A percentile compares a stretch with the other conserved stretches of the same genome.
Conservation (phyloP, 2,113 vertebrate species). For the Centropristis striata region DNA sequence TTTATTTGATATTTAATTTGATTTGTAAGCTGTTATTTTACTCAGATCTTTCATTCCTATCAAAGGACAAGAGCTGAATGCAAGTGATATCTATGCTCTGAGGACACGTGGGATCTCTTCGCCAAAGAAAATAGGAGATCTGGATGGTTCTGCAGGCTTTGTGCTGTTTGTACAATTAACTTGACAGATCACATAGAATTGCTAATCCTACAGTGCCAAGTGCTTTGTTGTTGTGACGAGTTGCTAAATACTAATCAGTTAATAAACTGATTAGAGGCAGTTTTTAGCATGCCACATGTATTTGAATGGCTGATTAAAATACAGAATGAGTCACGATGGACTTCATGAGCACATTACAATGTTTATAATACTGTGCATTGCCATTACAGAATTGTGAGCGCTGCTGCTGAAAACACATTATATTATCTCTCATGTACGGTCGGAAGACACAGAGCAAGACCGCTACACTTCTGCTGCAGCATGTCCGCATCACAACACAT, state of each 20-base stretch:
- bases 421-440: too few relatives aligned
- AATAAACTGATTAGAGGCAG: constrained; percentile 8
- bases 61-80: constrained; percentile 46
- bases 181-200: constrained; percentile 38
- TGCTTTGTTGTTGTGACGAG: neutral
- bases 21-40: constrained; percentile 58
- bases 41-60: constrained; percentile 57
- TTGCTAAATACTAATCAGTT: constrained; percentile 14
- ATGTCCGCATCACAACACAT: too few relatives aligned
- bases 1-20: constrained; percentile 72
- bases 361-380: too few relatives aligned
- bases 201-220: constrained; percentile 6
- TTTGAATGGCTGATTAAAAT: neutral
- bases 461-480: too few relatives aligned
- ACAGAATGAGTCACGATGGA: neutral
- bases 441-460: too few relatives aligned
- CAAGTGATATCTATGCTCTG: constrained; percentile 55
- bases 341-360: neutral
- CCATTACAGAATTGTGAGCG: too few relatives aligned
- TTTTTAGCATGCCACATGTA: neutral
- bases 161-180: constrained; percentile 24
- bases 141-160: constrained; percentile 21
- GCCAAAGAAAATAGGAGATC: constrained; percentile 48
- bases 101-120: constrained; percentile 28
- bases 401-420: too few relatives aligned